A percentile compares a stretch with the other conserved stretches of the same genome.
These are phyloP conservation scores for Drosophila mercatorum DNA, from an alignment of 2,888 invertebrate genomes.

Conservation along the genomic window DNA sequence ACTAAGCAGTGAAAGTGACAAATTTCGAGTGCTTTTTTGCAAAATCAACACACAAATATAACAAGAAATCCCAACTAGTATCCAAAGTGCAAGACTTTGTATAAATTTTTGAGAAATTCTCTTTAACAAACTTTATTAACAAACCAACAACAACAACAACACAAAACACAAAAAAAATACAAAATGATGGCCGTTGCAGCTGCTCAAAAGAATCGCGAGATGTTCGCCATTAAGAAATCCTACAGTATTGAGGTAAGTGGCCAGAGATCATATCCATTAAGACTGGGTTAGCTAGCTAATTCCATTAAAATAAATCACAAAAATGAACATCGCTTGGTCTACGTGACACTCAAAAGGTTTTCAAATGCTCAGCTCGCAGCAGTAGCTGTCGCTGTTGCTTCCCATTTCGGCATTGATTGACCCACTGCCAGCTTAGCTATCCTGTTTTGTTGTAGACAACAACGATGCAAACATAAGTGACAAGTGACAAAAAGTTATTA, in stretches of 20 bases:
- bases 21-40: slow-evolving; percentile 82
- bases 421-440: slow-evolving; percentile 37
- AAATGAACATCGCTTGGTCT: slow-evolving; percentile 51
- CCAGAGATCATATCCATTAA: slow-evolving; percentile 15
- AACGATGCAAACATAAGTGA: slow-evolving; percentile 31
- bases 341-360: slow-evolving; percentile 70
- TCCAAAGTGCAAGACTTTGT: slow-evolving; percentile 72
- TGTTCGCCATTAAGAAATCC: slow-evolving; percentile 98
- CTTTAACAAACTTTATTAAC: slow-evolving; percentile 48
- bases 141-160: slow-evolving; percentile 55
- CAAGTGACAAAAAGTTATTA: slow-evolving; percentile 65
- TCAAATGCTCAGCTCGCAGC: slow-evolving; percentile 8
- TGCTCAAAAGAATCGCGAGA: slow-evolving; percentile 96
- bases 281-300: slow-evolving; percentile 1
- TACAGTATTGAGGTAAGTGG: slow-evolving; percentile 97
- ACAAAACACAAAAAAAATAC: slow-evolving; percentile 81
- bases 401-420: slow-evolving; percentile 24
- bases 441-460: slow-evolving; percentile 15
- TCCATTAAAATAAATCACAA: slow-evolving; percentile 10
- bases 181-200: slow-evolving; percentile 94
- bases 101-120: slow-evolving; percentile 73
- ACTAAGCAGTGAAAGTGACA: slow-evolving; percentile 83
- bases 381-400: not conserved
- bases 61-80: slow-evolving; percentile 70
- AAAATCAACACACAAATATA: slow-evolving; percentile 30